Evolutionary conservation across 2,113 vertebrate genomes (phyloP).

Genomic region (Indicator indicator): DNA sequence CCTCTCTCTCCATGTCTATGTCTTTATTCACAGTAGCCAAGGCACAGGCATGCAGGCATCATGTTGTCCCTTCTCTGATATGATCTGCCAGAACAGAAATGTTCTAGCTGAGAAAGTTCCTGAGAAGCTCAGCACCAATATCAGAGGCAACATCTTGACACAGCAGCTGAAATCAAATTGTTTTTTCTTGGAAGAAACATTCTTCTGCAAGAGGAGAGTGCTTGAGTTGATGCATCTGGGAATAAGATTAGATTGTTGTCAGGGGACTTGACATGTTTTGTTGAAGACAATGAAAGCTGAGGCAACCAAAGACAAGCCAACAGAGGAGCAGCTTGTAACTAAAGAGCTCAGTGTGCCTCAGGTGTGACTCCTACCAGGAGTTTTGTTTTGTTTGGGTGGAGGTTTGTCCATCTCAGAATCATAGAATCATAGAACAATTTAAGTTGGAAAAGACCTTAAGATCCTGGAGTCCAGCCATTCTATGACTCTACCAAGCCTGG

Average conservation of each 20-base stretch:
- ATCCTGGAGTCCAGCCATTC: too few species aligned
- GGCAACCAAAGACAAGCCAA: neutral
- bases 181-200: slow-evolving; percentile 25
- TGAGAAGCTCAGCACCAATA: slow-evolving; percentile 12
- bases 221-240: neutral
- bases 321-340: neutral
- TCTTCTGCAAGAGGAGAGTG: neutral
- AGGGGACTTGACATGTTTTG: neutral
- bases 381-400: too few species aligned
- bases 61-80: neutral
- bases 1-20: neutral
- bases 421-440: too few species aligned
- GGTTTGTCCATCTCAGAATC: too few species aligned
- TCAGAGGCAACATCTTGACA: neutral
- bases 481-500: too few species aligned
- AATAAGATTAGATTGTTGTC: slow-evolving; percentile 45
- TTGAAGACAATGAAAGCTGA: neutral
- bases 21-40: neutral
- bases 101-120: slow-evolving; percentile 30
- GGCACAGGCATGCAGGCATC: neutral
- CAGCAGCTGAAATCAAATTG: neutral
- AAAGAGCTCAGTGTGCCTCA: fast-evolving
- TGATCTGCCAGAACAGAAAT: neutral
- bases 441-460: too few species aligned
- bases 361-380: neutral